These are phyloP conservation scores for Diadegma fenestrale DNA, from an alignment of 2,888 invertebrate species.

Conservation along the genomic window DNA sequence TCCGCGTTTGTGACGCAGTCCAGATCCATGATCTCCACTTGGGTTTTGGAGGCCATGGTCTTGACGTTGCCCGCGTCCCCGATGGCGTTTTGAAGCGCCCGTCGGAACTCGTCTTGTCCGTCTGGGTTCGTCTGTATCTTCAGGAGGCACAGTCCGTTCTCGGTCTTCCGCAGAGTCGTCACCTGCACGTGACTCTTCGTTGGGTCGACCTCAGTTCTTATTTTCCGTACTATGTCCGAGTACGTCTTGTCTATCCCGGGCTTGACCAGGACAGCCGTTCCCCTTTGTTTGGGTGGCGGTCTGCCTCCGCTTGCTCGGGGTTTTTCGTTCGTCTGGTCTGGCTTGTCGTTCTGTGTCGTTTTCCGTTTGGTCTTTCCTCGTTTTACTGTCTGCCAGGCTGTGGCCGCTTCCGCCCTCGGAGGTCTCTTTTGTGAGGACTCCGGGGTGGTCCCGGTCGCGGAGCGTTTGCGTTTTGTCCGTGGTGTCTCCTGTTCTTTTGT, in stretches of 20 bases:
- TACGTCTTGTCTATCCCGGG: constrained; percentile 34
- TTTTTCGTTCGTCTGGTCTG: constrained; percentile 5
- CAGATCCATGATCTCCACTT: constrained; percentile 34
- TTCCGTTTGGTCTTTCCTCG: not conserved
- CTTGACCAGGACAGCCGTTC: constrained; percentile 40
- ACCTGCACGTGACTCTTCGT: constrained; percentile 1
- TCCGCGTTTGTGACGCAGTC: constrained; percentile 51
- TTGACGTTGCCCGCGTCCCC: too few species aligned
- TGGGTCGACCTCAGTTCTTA: not conserved
- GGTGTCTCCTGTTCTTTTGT: not conserved
- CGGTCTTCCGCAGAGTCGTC: constrained; percentile 36
- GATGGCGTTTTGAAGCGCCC: not conserved
- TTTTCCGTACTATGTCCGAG: not conserved
- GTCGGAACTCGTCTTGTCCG: constrained; percentile 27
- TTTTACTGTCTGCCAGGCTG: not conserved
- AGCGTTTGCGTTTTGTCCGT: not conserved
- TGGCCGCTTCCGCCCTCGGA: not conserved
- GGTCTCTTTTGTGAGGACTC: not conserved
- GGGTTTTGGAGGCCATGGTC: constrained; percentile 3
- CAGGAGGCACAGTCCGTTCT: constrained; percentile 42
- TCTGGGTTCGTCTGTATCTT: constrained; percentile 14
- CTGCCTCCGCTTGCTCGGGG: not conserved
- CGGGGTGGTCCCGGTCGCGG: not conserved
- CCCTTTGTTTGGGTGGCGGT: constrained; percentile 1
- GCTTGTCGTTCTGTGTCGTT: constrained; percentile 2